A percentile compares a stretch with the other conserved stretches of the same genome.
phyloP scores from a whole-genome alignment of 2,113 vertebrate genomes.

The Tupaia chinensis region DNA sequence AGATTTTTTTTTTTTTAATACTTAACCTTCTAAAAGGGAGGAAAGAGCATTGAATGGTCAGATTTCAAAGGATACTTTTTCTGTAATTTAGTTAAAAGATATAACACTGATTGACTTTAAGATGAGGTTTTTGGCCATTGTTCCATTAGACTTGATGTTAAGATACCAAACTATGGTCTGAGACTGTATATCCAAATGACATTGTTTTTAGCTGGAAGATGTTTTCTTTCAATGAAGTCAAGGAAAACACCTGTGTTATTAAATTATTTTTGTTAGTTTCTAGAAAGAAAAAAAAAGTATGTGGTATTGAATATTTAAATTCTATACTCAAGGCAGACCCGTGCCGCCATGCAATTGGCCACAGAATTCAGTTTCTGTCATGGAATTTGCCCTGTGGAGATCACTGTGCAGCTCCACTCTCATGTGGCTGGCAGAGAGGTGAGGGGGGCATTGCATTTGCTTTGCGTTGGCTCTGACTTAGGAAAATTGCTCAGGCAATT shows the following conservation, averaged over 20 bases:
- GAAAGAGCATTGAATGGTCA: background rate
- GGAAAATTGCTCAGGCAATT: slow-evolving; percentile 76
- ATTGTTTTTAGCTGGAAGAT: background rate
- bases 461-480: slow-evolving; percentile 75
- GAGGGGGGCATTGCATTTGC: background rate
- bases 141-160: slow-evolving; percentile 18
- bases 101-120: slow-evolving; percentile 1
- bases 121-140: background rate
- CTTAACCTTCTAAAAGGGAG: background rate
- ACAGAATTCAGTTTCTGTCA: slow-evolving; percentile 62
- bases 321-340: slow-evolving; percentile 42
- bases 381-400: slow-evolving; percentile 75
- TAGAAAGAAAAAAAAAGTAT: slow-evolving; percentile 37
- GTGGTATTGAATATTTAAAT: slow-evolving; percentile 46
- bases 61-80: background rate
- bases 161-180: background rate
- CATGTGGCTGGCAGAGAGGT: slow-evolving; percentile 24
- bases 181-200: background rate
- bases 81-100: background rate
- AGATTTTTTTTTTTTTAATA: slow-evolving; percentile 34
- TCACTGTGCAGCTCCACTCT: background rate
- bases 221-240: slow-evolving; percentile 25
- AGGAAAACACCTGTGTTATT: slow-evolving; percentile 19
- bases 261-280: slow-evolving; percentile 40
- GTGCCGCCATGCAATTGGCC: slow-evolving; percentile 58